These are phyloP conservation scores for Amphipoea oculea DNA, from an alignment of 2,888 invertebrate genomes.

Conservation along the genomic window DNA sequence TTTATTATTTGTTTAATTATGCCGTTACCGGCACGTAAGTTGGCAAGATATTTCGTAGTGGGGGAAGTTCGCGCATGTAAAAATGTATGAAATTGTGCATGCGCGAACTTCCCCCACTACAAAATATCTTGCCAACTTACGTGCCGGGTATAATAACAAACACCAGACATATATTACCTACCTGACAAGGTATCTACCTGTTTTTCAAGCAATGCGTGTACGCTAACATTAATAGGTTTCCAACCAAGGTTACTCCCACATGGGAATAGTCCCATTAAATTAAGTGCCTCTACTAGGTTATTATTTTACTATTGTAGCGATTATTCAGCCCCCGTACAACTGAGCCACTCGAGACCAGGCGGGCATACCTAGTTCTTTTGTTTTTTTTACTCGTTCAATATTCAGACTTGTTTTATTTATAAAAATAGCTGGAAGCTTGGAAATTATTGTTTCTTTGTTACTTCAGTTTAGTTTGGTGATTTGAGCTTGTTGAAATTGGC, in stretches of 20 bases:
- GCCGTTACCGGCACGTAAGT: too few species aligned
- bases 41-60: too few species aligned
- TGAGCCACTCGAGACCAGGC: slow-evolving; percentile 38
- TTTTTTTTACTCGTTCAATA: slow-evolving; percentile 34
- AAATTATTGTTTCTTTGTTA: slow-evolving; percentile 26
- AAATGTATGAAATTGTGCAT: too few species aligned
- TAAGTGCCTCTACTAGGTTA: not conserved
- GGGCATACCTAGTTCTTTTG: slow-evolving; percentile 36
- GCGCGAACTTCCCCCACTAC: too few species aligned
- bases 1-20: not conserved
- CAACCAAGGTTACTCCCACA: slow-evolving; percentile 12
- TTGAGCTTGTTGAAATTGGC: not conserved
- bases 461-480: slow-evolving; percentile 10
- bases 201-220: not conserved
- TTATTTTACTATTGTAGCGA: slow-evolving; percentile 32
- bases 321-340: slow-evolving; percentile 24
- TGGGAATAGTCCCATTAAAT: slow-evolving; percentile 29
- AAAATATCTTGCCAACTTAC: too few species aligned
- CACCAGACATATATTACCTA: not conserved
- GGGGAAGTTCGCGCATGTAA: too few species aligned
- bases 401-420: slow-evolving; percentile 26
- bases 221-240: slow-evolving; percentile 2
- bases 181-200: not conserved
- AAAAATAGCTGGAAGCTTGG: slow-evolving; percentile 8
- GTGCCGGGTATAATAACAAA: too few species aligned